Percentiles rank a stretch among this genome's conserved stretches.
These are phyloP conservation scores for Eulemur rubriventer DNA, from an alignment of 2,797 vertebrate species.

Conservation along the genomic window DNA sequence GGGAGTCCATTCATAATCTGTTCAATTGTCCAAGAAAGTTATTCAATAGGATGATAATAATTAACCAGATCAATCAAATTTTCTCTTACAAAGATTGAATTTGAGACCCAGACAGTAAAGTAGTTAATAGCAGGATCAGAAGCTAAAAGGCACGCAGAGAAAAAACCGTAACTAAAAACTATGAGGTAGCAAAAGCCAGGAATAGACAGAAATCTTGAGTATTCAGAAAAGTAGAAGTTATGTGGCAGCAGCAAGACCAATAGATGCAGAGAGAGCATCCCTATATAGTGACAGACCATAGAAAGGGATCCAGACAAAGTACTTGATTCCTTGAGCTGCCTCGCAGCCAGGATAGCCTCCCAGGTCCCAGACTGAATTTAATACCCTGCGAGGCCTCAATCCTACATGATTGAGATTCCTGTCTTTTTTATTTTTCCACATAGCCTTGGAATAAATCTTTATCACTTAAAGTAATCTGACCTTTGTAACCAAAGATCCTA, in stretches of 20 bases:
- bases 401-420: not conserved
- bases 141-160: slow-evolving; percentile 10
- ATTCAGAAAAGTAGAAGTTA: not conserved
- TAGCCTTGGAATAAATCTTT: slow-evolving; percentile 44
- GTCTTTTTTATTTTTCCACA: not conserved
- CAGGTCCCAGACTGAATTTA: slow-evolving; percentile 15
- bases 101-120: slow-evolving; percentile 25
- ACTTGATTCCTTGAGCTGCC: not conserved
- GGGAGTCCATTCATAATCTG: slow-evolving; percentile 37
- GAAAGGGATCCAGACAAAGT: not conserved
- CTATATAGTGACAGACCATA: not conserved
- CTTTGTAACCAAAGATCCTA: slow-evolving; percentile 26
- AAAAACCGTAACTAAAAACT: not conserved
- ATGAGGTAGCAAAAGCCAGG: not conserved
- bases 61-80: slow-evolving; percentile 57
- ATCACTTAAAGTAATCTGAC: slow-evolving; percentile 30
- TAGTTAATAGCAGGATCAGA: slow-evolving; percentile 14
- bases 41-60: slow-evolving; percentile 57
- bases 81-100: slow-evolving; percentile 45
- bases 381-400: not conserved
- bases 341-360: not conserved
- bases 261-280: not conserved
- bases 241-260: not conserved
- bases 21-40: slow-evolving; percentile 6
- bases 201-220: not conserved